A percentile compares a stretch with the other conserved stretches of the same genome.
Conservation (phyloP, 2,797 vertebrate species). For the Acanthurus lineatus region DNA sequence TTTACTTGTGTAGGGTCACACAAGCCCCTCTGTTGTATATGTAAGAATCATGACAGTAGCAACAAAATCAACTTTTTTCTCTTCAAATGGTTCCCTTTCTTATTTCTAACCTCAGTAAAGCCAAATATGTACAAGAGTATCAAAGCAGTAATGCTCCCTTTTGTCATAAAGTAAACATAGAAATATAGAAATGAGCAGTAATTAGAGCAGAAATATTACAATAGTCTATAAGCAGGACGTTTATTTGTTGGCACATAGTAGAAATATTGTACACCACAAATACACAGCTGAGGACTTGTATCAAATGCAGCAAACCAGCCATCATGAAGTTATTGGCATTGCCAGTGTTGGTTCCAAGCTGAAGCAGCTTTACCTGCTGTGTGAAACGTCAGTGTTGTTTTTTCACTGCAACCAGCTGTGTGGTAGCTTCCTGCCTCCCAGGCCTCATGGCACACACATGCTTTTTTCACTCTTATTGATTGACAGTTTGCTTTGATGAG, state of each 20-base stretch:
- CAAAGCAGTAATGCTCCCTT: neutral
- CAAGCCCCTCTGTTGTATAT: neutral
- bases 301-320: neutral
- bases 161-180: too few species aligned
- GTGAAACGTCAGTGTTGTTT: conserved; percentile 67
- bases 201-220: neutral
- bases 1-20: too few species aligned
- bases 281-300: neutral
- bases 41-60: too few species aligned
- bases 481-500: conserved; percentile 77
- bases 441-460: conserved; percentile 53
- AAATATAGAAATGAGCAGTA: neutral
- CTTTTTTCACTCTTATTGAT: conserved; percentile 45
- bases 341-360: conserved; percentile 13
- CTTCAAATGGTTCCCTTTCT: neutral
- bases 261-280: neutral
- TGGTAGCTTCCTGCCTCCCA: conserved; percentile 77
- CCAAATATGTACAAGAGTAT: neutral
- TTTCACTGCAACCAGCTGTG: conserved; percentile 73
- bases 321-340: conserved; percentile 1
- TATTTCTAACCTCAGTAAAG: neutral
- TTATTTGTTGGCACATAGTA: neutral
- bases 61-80: neutral
- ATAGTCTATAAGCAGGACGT: neutral
- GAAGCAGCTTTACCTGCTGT: conserved; percentile 58